A percentile compares a stretch with the other conserved stretches of the same genome.
phyloP scores from a whole-genome alignment of 2,113 vertebrate genomes.

The Podarcis cretensis region DNA sequence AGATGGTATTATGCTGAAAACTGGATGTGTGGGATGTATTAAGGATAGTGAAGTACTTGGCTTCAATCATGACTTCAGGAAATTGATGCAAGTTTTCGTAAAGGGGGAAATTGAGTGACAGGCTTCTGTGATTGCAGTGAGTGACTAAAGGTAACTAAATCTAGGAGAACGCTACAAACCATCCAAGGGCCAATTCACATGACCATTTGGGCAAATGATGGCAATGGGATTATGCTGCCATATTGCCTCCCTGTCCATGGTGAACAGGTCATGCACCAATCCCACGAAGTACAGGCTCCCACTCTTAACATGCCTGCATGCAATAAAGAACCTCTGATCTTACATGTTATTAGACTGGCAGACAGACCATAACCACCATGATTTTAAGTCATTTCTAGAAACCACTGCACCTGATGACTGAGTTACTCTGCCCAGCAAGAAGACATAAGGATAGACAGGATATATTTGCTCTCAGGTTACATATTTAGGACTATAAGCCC shows the following conservation, averaged over 20 bases:
- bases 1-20: slow-evolving; percentile 23
- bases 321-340: not conserved
- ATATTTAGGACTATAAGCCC: not conserved
- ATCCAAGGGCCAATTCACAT: not conserved
- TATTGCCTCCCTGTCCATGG: not conserved
- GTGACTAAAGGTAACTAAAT: not conserved
- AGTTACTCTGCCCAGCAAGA: not conserved
- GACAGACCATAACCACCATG: not conserved
- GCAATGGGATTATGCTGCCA: not conserved
- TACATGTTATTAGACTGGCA: not conserved
- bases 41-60: not conserved
- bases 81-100: not conserved
- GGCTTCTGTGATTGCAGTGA: not conserved
- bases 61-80: not conserved
- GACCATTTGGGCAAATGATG: not conserved
- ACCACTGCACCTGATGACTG: not conserved
- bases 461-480: not conserved
- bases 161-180: not conserved
- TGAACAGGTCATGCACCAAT: not conserved
- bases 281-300: not conserved
- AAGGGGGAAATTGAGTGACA: not conserved
- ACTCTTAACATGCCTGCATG: not conserved
- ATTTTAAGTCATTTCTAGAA: not conserved
- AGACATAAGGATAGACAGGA: not conserved
- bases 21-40: not conserved